These are phyloP conservation scores for Lacerta agilis DNA, from an alignment of 2,797 vertebrate genomes.

Conservation along the genomic window DNA sequence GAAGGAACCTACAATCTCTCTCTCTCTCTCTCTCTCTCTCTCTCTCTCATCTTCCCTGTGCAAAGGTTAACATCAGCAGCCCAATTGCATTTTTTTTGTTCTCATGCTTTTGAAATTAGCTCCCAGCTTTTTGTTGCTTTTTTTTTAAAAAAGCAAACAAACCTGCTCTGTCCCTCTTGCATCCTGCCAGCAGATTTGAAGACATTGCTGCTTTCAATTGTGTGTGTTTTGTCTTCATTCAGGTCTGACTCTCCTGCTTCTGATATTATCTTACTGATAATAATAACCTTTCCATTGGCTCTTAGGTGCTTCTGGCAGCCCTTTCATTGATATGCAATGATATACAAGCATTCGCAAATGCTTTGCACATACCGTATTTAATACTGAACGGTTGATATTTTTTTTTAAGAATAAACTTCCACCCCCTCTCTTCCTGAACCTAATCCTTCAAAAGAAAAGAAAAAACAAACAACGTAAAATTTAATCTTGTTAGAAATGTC, in stretches of 20 bases:
- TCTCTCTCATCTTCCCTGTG: neutral
- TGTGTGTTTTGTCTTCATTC: conserved; percentile 51
- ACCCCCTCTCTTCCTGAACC: neutral
- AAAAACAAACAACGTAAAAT: neutral
- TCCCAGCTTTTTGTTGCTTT: conserved; percentile 34
- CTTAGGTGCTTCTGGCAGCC: conserved; percentile 55
- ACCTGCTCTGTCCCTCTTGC: conserved; percentile 22
- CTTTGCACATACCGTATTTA: conserved; percentile 32
- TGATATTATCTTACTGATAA: conserved; percentile 43
- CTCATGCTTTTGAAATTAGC: conserved; percentile 29
- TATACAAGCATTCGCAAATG: conserved; percentile 45
- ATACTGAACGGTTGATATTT: neutral
- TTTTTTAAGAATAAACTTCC: neutral
- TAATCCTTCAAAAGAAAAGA: too few species aligned
- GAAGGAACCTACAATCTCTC: conserved; percentile 23
- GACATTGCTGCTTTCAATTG: conserved; percentile 13
- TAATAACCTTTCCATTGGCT: conserved; percentile 57
- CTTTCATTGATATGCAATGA: conserved; percentile 31
- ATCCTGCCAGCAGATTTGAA: conserved; percentile 50
- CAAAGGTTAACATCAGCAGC: neutral
- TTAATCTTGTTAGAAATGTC: neutral
- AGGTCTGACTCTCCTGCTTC: conserved; percentile 49
- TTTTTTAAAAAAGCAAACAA: neutral
- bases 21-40: neutral
- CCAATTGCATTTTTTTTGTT: rapidly evolving